Base-by-base conservation (phyloP, 1,140 invertebrate species). In the Propsilocerus akamusi region DNA sequence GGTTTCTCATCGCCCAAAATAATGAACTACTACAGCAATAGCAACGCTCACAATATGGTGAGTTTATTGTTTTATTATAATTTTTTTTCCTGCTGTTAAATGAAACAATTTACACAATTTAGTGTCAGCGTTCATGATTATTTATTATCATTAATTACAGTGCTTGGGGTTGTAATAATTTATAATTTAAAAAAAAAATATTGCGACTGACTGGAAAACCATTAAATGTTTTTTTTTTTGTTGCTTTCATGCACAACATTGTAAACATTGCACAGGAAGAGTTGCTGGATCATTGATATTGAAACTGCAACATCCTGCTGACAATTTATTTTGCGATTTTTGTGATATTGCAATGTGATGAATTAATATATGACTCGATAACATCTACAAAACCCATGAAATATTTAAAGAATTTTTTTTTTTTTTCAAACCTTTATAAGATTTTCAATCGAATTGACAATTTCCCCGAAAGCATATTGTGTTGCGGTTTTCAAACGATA, bases 91-190 rank as follows among this genome's bases (percentile, higher is more conserved):
- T 20, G 34, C 14, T 20, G 17, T 7, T 2, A 41, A 20, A 20
- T 14, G 17, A 17, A 41, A 41, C 34, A 41, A 41, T 41, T 41
- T 41, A 41, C 22, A 41, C 34, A 41, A 41, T 41, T 41, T 41
- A 41, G 34, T 41, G 34, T 41, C 34, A 41, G 34, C n/a, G n/a
- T 41, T 41, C 34, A 41, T 41, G 17, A 41, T 41, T 41, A 41
- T 41, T 41, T 41, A 41, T 41, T 41, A 41, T 41, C 34, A 41
- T 41, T 41, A 41, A 41, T 41, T 41, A 41, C 34, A 41, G 34
- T 41, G 34, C 14, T 41, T 41, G 14, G 22, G 17, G 34, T 41
- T 41, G 11, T 41, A 14, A 41, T 41, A 41, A 41, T 41, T 41
- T 20, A 41, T 20, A 41, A 41, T 7, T 20, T 5, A 17, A 20